These are phyloP conservation scores for Vireo griseus DNA, from an alignment of 2,797 vertebrate species.

Conservation along the genomic window DNA sequence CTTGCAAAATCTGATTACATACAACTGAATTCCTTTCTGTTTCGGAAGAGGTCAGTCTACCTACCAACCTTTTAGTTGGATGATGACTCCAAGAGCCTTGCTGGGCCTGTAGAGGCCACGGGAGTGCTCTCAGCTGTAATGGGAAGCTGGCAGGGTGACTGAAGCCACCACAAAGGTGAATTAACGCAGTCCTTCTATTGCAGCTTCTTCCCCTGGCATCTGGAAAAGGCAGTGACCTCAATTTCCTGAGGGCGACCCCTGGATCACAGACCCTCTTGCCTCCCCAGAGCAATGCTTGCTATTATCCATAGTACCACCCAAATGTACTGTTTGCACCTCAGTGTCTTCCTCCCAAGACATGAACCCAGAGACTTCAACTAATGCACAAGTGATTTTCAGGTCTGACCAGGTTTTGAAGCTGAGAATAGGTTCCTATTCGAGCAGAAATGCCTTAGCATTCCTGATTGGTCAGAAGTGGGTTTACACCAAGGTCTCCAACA, in stretches of 20 bases:
- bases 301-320: neutral
- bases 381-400: neutral
- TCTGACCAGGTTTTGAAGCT: neutral
- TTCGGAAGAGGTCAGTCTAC: neutral
- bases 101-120: fast-evolving
- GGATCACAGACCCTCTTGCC: neutral
- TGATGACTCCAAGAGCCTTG: neutral
- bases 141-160: neutral
- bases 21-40: neutral
- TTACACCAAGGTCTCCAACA: neutral
- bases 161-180: neutral
- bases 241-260: neutral
- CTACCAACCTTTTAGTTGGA: neutral
- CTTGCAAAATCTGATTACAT: neutral
- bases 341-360: neutral
- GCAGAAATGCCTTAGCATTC: neutral
- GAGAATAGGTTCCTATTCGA: neutral
- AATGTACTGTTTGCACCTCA: neutral
- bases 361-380: neutral
- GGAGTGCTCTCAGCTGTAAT: neutral
- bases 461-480: neutral
- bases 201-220: neutral
- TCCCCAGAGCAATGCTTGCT: neutral
- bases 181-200: neutral
- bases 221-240: neutral